Evolutionary conservation across 2,888 invertebrate genomes (phyloP).

Genomic region (Mechanitis mazaeus): DNA sequence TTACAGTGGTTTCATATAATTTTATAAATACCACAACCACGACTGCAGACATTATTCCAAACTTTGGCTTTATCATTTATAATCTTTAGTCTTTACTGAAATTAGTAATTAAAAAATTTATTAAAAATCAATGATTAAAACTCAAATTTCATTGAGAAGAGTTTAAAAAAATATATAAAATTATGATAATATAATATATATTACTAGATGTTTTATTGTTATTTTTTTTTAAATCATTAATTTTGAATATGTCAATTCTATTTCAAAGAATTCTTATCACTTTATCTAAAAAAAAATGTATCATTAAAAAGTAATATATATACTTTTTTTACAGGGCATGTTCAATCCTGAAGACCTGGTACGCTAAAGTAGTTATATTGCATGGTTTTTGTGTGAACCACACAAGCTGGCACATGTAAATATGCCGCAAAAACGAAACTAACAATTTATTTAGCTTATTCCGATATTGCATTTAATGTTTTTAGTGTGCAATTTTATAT

Average conservation of each 20-base stretch:
- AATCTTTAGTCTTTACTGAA: too few relatives aligned
- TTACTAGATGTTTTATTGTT: too few relatives aligned
- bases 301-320: conserved; percentile 25
- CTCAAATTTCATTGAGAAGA: too few relatives aligned
- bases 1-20: too few relatives aligned
- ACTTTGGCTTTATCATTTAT: too few relatives aligned
- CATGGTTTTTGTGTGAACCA: conserved; percentile 56
- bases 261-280: neutral
- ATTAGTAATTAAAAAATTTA: too few relatives aligned
- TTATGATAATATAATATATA: too few relatives aligned
- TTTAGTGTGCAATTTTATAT: conserved; percentile 57
- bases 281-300: neutral
- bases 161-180: too few relatives aligned
- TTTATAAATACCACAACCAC: too few relatives aligned
- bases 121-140: too few relatives aligned
- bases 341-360: conserved; percentile 91
- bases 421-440: conserved; percentile 38
- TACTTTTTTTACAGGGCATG: conserved; percentile 83
- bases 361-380: conserved; percentile 62
- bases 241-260: neutral
- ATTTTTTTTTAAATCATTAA: too few relatives aligned
- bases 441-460: conserved; percentile 30
- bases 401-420: conserved; percentile 56
- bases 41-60: too few relatives aligned
- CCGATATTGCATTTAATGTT: conserved; percentile 36